Evolutionary conservation across 2,888 invertebrate genomes (phyloP).

Genomic region (Lycia hirtaria): DNA sequence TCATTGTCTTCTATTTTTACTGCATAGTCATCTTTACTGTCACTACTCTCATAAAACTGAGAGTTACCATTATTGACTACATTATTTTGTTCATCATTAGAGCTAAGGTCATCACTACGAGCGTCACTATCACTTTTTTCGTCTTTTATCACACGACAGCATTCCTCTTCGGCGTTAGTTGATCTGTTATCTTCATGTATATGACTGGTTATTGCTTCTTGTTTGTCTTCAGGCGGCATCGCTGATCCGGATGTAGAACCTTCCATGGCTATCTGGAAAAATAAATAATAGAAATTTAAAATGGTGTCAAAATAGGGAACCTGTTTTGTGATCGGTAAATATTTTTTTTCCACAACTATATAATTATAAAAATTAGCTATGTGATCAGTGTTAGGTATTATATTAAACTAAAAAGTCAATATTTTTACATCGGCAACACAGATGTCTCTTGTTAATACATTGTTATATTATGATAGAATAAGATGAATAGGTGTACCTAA

Average conservation of each 20-base stretch:
- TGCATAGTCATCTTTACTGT: slow-evolving; percentile 80
- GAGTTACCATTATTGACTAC: slow-evolving; percentile 70
- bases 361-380: no score
- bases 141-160: slow-evolving; percentile 61
- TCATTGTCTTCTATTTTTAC: slow-evolving; percentile 81
- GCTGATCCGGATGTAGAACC: slow-evolving; percentile 38
- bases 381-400: no score
- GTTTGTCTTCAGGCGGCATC: slow-evolving; percentile 39
- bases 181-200: slow-evolving; percentile 44
- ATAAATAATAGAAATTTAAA: slow-evolving; percentile 20
- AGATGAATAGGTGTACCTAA: background rate
- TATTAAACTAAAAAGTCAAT: background rate
- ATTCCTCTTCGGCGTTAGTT: slow-evolving; percentile 52
- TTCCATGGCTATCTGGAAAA: slow-evolving; percentile 67
- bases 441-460: slow-evolving; percentile 3
- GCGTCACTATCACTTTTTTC: slow-evolving; percentile 76
- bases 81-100: slow-evolving; percentile 75
- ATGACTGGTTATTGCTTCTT: slow-evolving; percentile 37
- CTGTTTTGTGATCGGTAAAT: no score
- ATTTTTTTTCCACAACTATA: no score
- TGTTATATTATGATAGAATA: background rate
- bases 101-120: slow-evolving; percentile 75
- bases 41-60: slow-evolving; percentile 83
- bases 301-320: background rate
- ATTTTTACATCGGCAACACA: background rate